Base-by-base conservation (phyloP, 2,888 invertebrate genomes). In the Pristionchus fissidentatus region DNA sequence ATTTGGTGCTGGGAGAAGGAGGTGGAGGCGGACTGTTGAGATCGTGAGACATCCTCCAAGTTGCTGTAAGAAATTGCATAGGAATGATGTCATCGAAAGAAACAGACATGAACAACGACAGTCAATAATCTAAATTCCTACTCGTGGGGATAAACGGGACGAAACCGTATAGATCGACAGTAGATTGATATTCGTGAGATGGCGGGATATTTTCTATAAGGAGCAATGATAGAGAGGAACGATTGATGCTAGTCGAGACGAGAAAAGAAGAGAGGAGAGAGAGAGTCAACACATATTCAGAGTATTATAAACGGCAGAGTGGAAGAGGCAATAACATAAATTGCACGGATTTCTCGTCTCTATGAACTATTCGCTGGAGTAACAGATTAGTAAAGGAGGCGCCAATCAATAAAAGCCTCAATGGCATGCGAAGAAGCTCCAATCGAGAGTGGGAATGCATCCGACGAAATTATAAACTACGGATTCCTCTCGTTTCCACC, bases 281-380 rank as follows among this genome's bases (percentile, higher is more conserved):
- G 57, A 77, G 77, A 70, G 70, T 70, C 70, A 70, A 70, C 70
- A 70, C 70, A n/a, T 70, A 70, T 70, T 70, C 43, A 26, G n/a
- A n/a, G 70, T 70, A 70, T 41, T 70, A 70, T 70, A 70, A 70
- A 70, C 70, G 43, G 70, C 41, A 38, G 62, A 38, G 41, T 70
- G 43, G 43, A 70, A 41, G 70, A 41, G 43, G 70, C 70, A 70
- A 70, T 38, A 13, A 26, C 35, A 38, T 22, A 29, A 66, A 38
- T 19, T 5, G 38, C 8, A 7, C 1, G 38, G 29, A 38, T n/a
- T 66, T 66, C 26, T 41, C 26, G 70, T n/a, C n/a, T n/a, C n/a
- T n/a, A n/a, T n/a, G n/a, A n/a, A n/a, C n/a, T n/a, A n/a, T n/a
- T n/a, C n/a, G n/a, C n/a, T n/a, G n/a, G n/a, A n/a, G n/a, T n/a